A percentile compares a stretch with the other conserved stretches of the same genome.
Conservation (phyloP, 2,888 invertebrate species). For the Rhagonycha lutea region DNA sequence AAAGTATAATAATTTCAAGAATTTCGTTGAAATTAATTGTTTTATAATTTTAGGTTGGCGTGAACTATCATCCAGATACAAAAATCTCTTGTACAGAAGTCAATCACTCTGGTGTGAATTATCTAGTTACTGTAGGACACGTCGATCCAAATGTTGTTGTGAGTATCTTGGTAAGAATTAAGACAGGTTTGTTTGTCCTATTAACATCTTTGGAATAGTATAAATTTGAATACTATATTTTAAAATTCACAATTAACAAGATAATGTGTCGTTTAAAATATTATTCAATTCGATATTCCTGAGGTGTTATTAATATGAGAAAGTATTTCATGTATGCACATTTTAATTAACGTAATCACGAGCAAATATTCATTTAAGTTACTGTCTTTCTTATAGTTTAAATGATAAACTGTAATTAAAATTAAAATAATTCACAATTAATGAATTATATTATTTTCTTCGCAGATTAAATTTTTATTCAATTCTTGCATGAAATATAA, state of each 20-base stretch:
- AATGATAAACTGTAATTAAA: no score
- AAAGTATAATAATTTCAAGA: slow-evolving; percentile 45
- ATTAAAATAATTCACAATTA: no score
- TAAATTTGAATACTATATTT: not conserved
- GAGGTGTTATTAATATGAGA: not conserved
- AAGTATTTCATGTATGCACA: not conserved
- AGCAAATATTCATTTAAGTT: no score
- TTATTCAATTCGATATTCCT: not conserved
- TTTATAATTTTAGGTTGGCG: slow-evolving; percentile 62
- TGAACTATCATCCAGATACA: slow-evolving; percentile 71
- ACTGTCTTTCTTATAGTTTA: no score
- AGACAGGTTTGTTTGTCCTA: not conserved
- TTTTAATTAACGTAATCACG: no score
- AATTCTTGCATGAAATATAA: no score
- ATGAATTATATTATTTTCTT: no score
- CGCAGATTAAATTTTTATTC: no score
- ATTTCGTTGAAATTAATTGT: slow-evolving; percentile 62
- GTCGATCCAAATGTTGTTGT: slow-evolving; percentile 32
- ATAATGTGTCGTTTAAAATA: not conserved
- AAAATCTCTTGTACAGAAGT: slow-evolving; percentile 76
- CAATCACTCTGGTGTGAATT: slow-evolving; percentile 75
- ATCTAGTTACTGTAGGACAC: slow-evolving; percentile 73
- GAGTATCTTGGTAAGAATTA: slow-evolving; percentile 8
- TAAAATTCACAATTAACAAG: not conserved
- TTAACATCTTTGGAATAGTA: not conserved